Percentiles rank a stretch among this genome's conserved stretches.
phyloP scores from a whole-genome alignment of 2,797 vertebrate species.

The Pangasius krempfi region DNA sequence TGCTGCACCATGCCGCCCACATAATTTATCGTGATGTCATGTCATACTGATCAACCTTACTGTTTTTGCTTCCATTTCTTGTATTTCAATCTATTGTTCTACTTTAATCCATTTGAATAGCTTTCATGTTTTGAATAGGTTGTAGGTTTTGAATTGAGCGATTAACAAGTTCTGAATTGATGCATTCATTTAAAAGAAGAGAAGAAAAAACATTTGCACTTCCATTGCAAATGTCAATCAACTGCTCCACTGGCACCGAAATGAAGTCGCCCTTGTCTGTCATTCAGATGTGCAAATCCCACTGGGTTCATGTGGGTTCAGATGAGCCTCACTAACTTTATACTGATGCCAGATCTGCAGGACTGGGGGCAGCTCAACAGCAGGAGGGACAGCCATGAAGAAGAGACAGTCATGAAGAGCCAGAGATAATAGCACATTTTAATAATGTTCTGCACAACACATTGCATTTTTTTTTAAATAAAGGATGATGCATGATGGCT shows the following conservation, averaged over 20 bases:
- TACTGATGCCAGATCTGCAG: not conserved
- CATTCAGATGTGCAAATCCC: constrained; percentile 19
- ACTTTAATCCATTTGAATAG: not conserved
- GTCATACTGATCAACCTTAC: not conserved
- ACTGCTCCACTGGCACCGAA: not conserved
- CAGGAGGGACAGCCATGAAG: not conserved
- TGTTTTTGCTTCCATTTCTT: not conserved
- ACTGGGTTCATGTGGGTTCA: constrained; percentile 7
- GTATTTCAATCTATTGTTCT: not conserved
- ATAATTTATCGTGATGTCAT: constrained; percentile 3
- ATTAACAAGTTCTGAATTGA: not conserved
- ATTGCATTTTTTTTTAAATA: not conserved
- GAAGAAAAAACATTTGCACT: not conserved
- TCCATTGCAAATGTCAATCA: not conserved
- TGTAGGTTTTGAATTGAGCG: not conserved
- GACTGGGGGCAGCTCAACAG: not conserved
- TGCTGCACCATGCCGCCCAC: not conserved
- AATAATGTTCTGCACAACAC: not conserved
- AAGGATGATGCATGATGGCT: not conserved
- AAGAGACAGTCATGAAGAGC: not conserved
- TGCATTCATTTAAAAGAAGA: not conserved
- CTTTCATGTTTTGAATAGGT: not conserved
- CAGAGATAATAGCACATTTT: not conserved
- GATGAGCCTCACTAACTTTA: not conserved
- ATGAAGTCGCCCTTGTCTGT: constrained; percentile 13